Base-by-base conservation (phyloP, 2,888 invertebrate genomes). In the Rhopalosiphum nymphaeae region DNA sequence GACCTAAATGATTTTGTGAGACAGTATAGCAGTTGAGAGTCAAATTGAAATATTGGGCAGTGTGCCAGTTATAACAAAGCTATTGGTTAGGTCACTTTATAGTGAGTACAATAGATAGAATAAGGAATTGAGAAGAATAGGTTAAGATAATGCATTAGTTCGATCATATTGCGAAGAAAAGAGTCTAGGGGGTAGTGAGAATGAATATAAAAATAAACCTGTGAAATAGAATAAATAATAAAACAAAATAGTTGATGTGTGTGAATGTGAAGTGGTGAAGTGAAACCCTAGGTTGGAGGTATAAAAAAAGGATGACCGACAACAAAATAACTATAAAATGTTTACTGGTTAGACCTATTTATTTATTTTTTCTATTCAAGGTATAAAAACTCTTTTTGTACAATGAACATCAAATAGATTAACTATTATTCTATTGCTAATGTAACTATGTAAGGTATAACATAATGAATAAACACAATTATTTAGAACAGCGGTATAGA, bases 91-190 rank as follows among this genome's bases (percentile, higher is more conserved):
- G 44, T 7, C 0, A 46, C 7, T 46, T 7, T 46, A 7, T 46
- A 16, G 67, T 5, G 67, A 36, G 16, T 67, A 11, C 13, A n/a
- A 16, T 16, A n/a, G 67, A 67, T 67, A 11, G 13, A 61, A 61
- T 29, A 5, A n/a, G 13, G 5, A 67, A 67, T 67, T n/a, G 36
- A 67, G n/a, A 29, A 67, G 0, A 67, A 67, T n/a, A 67, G 16
- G 16, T 67, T 67, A 16, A 67, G n/a, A 67, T 67, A n/a, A 5
- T 53, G 21, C 53, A 16, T 53, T 53, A 10, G 3, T 61, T 67
- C n/a, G 4, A 1, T n/a, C 0, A 16, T n/a, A 4, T 29, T 61
- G n/a, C 1, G 67, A n/a, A n/a, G 0, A 1, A n/a, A 67, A 4
- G 61, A 61, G 11, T n/a, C 29, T 61, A 1, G 11, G 11, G 16